Evolutionary conservation across 2,888 invertebrate genomes (phyloP).

Genomic region (Venusia cambrica): DNA sequence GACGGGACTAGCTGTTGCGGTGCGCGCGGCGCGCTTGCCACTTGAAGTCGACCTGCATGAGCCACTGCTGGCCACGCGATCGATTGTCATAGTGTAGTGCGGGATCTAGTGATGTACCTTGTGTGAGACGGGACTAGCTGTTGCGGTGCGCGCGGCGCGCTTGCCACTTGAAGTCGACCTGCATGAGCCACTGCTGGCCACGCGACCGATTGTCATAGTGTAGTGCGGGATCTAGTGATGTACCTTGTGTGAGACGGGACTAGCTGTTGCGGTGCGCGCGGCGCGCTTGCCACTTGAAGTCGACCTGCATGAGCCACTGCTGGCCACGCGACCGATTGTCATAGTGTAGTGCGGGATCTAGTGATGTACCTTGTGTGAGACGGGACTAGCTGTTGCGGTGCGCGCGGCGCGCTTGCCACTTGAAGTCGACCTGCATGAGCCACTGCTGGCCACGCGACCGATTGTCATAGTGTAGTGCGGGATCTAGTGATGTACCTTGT

Average conservation of each 20-base stretch:
- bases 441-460: constrained; percentile 55
- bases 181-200: constrained; percentile 96
- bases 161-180: constrained; percentile 85
- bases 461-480: no score
- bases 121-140: no score
- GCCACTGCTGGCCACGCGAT: constrained; percentile 91
- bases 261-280: no score
- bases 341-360: no score
- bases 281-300: neutral
- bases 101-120: no score
- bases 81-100: neutral
- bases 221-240: no score
- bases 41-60: constrained; percentile 94
- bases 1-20: no score
- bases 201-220: constrained; percentile 60
- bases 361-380: no score
- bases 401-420: neutral
- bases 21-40: constrained; percentile 86
- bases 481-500: no score
- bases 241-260: no score
- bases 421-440: neutral
- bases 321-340: constrained; percentile 71
- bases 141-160: neutral
- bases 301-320: neutral
- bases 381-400: no score